These are phyloP conservation scores for Garra rufa DNA, from an alignment of 2,113 vertebrate genomes.

Conservation along the genomic window DNA sequence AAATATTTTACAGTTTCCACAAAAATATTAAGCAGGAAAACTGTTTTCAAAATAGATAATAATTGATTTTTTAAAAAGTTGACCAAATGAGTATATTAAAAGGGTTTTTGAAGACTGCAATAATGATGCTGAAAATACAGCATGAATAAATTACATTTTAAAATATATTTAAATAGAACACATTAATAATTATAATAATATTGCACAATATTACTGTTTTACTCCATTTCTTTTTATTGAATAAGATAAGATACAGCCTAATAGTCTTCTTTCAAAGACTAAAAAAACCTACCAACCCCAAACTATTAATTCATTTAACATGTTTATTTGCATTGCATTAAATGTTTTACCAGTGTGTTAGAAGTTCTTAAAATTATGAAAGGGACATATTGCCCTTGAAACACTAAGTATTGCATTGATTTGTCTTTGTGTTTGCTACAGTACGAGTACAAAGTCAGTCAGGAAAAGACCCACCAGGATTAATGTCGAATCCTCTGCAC, in stretches of 20 bases:
- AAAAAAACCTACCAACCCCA: no score
- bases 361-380: not conserved
- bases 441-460: constrained; percentile 91
- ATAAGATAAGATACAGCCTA: not conserved
- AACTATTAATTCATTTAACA: no score
- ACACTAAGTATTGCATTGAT: not conserved
- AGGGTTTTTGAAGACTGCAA: not conserved
- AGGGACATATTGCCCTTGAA: not conserved
- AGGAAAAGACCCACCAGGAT: constrained; percentile 92
- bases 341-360: not conserved
- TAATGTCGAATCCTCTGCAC: constrained; percentile 68
- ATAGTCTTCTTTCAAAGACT: no score
- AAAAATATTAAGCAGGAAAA: not conserved
- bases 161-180: not conserved
- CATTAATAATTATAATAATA: not conserved
- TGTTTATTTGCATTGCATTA: no score
- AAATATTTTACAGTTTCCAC: no score
- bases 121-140: not conserved
- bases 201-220: not conserved
- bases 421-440: constrained; percentile 66
- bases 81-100: not conserved
- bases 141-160: not conserved
- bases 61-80: no score
- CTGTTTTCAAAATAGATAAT: not conserved
- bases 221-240: not conserved